Conservation (phyloP, 2,888 invertebrate species). For the Leucoptera coffeella region DNA sequence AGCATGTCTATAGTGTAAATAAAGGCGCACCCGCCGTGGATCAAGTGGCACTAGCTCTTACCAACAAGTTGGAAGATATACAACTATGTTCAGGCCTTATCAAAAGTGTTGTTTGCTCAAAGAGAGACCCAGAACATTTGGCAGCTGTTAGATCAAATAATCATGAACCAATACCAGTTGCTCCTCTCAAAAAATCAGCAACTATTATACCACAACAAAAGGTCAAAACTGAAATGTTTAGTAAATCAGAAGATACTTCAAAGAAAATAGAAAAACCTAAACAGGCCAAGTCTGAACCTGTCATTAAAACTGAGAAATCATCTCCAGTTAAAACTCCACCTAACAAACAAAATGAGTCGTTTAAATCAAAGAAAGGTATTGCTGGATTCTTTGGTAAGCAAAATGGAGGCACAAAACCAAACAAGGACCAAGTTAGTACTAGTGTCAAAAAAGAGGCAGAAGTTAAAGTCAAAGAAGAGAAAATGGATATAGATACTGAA, state of each 20-base stretch:
- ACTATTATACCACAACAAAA: constrained; percentile 7
- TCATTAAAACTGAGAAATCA: constrained; percentile 3
- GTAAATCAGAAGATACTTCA: constrained; percentile 5
- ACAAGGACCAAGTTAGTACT: constrained; percentile 5
- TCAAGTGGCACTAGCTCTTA: constrained; percentile 24
- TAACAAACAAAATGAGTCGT: constrained; percentile 8
- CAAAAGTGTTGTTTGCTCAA: constrained; percentile 20
- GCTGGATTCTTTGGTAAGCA: constrained; percentile 39
- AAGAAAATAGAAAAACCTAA: constrained; percentile 6
- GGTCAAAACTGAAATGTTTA: not conserved
- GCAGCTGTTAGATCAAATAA: constrained; percentile 18
- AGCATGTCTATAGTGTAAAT: constrained; percentile 46
- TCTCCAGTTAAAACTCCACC: constrained; percentile 3
- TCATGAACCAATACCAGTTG: constrained; percentile 8
- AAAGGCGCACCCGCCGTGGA: constrained; percentile 26
- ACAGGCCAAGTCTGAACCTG: constrained; percentile 6
- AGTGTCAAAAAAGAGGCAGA: constrained; percentile 7
- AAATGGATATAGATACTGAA: constrained; percentile 10
- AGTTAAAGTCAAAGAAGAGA: constrained; percentile 7
- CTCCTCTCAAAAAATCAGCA: not conserved
- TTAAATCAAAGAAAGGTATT: constrained; percentile 24
- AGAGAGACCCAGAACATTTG: constrained; percentile 24
- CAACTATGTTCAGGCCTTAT: constrained; percentile 25
- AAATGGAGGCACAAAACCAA: constrained; percentile 10
- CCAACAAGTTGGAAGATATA: constrained; percentile 31